Conservation (phyloP, 2,113 vertebrate species). For the Nibea albiflora region DNA sequence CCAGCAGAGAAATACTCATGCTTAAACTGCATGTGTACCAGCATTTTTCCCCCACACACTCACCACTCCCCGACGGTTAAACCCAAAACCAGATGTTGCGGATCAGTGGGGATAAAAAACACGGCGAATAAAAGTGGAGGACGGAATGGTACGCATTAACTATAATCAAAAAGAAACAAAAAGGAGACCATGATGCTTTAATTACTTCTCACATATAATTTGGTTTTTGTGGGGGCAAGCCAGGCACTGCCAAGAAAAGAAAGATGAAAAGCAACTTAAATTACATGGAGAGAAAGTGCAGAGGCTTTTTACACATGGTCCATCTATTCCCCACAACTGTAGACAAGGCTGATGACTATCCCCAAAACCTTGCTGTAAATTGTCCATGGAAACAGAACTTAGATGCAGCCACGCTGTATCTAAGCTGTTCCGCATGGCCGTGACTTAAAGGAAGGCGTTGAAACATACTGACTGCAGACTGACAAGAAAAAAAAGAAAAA, state of each 20-base stretch:
- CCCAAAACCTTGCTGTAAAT: constrained; percentile 60
- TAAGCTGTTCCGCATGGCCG: constrained; percentile 31
- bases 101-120: constrained; percentile 80
- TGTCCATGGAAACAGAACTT: constrained; percentile 34
- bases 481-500: constrained; percentile 26
- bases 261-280: constrained; percentile 82
- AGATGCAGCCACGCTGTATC: constrained; percentile 22
- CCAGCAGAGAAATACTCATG: constrained; percentile 61
- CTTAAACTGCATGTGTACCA: constrained; percentile 67
- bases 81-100: constrained; percentile 83
- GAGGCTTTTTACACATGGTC: constrained; percentile 62
- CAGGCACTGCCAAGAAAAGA: constrained; percentile 75
- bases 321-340: constrained; percentile 58
- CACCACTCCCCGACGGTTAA: constrained; percentile 71
- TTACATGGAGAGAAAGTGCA: constrained; percentile 77
- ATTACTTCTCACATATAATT: constrained; percentile 84
- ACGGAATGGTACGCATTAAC: constrained; percentile 81
- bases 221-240: constrained; percentile 77
- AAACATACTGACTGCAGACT: constrained; percentile 14
- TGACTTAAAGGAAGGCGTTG: constrained; percentile 29
- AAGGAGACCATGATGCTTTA: constrained; percentile 79
- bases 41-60: constrained; percentile 62
- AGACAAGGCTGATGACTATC: constrained; percentile 63
- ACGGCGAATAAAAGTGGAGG: constrained; percentile 76
- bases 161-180: constrained; percentile 84